Evolutionary conservation across 2,797 vertebrate genomes (phyloP).

Genomic region (Sternarchorhynchus goeldii): DNA sequence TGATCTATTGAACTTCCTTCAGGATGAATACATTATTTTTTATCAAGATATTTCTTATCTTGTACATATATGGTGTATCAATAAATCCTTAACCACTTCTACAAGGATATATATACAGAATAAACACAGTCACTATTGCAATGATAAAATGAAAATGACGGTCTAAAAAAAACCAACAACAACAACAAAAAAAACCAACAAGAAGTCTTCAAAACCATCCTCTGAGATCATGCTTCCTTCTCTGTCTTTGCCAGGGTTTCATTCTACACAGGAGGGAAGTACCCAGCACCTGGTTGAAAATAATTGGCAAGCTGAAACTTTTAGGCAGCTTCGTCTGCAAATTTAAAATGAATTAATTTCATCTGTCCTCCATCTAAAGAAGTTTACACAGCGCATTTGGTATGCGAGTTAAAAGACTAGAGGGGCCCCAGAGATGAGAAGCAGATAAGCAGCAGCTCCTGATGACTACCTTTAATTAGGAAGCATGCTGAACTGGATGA

Average conservation of each 20-base stretch:
- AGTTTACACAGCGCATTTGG: conserved; percentile 72
- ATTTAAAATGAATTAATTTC: conserved; percentile 72
- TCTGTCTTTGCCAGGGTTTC: not conserved
- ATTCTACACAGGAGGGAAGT: not conserved
- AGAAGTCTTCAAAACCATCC: not conserved
- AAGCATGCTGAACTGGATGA: conserved; percentile 82
- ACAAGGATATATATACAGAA: not conserved
- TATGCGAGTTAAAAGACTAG: conserved; percentile 63
- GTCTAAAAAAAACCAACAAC: not conserved
- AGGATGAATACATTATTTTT: no score
- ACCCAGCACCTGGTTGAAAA: conserved; percentile 35
- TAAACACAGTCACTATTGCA: not conserved
- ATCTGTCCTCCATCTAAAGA: conserved; percentile 70
- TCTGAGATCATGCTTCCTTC: not conserved
- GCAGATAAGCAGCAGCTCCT: conserved; percentile 84
- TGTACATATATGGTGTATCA: no score
- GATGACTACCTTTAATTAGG: conserved; percentile 98
- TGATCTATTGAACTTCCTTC: not conserved
- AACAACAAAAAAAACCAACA: no score
- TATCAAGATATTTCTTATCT: no score
- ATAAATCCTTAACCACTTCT: not conserved
- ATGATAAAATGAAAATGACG: not conserved
- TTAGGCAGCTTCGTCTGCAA: conserved; percentile 70
- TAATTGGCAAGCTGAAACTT: conserved; percentile 66
- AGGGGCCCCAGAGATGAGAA: conserved; percentile 67